Base-by-base conservation (phyloP, 1,140 invertebrate genomes). In the Drosophila baimaii region DNA sequence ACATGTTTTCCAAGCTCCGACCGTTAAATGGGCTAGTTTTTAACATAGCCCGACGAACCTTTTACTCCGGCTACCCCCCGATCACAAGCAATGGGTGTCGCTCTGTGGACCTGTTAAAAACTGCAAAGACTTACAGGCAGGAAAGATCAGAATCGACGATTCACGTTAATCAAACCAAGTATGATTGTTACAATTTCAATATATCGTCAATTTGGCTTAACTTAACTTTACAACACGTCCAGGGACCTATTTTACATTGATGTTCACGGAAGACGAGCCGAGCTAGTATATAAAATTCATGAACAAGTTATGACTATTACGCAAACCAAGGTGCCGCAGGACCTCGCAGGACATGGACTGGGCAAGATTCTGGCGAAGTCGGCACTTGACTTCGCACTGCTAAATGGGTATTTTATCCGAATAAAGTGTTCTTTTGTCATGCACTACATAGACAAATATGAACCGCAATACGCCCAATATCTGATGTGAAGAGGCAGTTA, bases 371-470 rank as follows among this genome's bases (percentile, higher is more conserved):
- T 66, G n/a, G 64, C 64, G 0, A 46, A 64, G 33, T 1, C 64
- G 5, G 64, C 64, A 9, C 57, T 66, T 5, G 58, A 47, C 7
- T 66, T 7, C 2, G 64, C 64, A n/a, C 10, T 66, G 0, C 2
- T 44, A 8, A 66, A 66, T 47, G 39, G 43, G 3, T 33, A 47
- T 2, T 66, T 64, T n/a, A 12, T 66, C 13, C 9, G 44, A 7
- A 13, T 66, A 4, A n/a, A 47, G 19, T 66, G 64, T 6, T 3
- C 2, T 10, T 66, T 64, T 47, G 64, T 66, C 5, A n/a, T 39
- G 43, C 21, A 39, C 9, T 66, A 66, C 33, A 66, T 66, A 7
- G 59, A 65, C 12, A 66, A 47, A 37, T 65, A 66, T 44, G 13
- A 66, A 5, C 64, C 64, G 6, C 59, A 65, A 10, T 66, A 66